Conservation (phyloP, 2,888 invertebrate genomes). For the Aphelenchoides bicaudatus region DNA sequence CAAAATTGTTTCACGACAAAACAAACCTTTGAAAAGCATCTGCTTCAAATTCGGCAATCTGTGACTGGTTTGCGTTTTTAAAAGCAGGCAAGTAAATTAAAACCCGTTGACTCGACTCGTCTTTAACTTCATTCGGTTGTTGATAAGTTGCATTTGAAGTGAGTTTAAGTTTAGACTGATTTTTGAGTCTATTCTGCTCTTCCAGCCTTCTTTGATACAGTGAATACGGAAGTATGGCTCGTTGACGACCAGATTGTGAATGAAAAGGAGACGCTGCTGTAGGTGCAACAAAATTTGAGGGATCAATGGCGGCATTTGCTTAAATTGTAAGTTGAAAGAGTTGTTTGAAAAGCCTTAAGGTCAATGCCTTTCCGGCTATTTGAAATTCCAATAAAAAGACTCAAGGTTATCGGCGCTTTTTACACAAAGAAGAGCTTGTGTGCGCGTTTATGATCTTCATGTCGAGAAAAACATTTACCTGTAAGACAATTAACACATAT, state of each 20-base stretch:
- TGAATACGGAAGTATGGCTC: conserved; percentile 27
- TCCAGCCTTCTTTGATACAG: conserved; percentile 21
- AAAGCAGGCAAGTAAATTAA: conserved; percentile 26
- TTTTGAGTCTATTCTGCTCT: conserved; percentile 19
- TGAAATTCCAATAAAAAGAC: too few species aligned
- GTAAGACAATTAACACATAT: too few species aligned
- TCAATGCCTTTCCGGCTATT: too few species aligned
- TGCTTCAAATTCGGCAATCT: conserved; percentile 9
- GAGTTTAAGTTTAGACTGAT: neutral
- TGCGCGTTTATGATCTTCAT: too few species aligned
- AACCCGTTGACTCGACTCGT: conserved; percentile 22
- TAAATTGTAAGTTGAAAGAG: too few species aligned
- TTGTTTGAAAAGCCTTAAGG: too few species aligned
- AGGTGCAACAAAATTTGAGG: conserved; percentile 6
- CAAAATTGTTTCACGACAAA: neutral
- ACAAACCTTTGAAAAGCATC: conserved; percentile 17
- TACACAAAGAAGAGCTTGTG: too few species aligned
- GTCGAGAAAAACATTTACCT: too few species aligned
- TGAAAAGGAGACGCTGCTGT: neutral
- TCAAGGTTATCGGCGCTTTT: too few species aligned
- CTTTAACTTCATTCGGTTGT: too few species aligned
- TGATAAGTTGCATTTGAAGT: conserved; percentile 1
- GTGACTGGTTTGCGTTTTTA: conserved; percentile 15
- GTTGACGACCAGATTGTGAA: conserved; percentile 1
- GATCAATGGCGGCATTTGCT: conserved; percentile 4